phyloP scores from a whole-genome alignment of 2,113 vertebrate species.

The Sorex araneus region DNA sequence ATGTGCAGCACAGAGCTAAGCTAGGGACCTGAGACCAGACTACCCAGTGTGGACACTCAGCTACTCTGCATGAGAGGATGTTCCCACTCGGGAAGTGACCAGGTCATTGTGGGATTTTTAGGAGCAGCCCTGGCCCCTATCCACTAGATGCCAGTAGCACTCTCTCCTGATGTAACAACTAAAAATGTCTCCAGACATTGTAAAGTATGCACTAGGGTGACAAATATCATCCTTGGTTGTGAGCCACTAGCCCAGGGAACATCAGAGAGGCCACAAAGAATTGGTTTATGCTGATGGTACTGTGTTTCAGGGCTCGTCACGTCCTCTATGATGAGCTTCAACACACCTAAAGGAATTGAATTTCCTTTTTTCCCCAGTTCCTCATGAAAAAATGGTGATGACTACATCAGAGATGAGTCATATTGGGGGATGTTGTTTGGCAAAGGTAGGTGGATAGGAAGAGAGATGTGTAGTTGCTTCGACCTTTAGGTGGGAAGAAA shows the following conservation, averaged over 20 bases:
- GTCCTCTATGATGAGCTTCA: neutral
- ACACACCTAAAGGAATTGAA: neutral
- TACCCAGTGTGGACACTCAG: neutral
- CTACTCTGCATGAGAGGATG: neutral
- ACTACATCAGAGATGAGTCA: neutral
- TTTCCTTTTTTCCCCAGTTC: constrained; percentile 11
- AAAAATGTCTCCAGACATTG: neutral
- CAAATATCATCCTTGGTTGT: neutral
- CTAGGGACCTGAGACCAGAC: neutral
- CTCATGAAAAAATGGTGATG: neutral
- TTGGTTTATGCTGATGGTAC: neutral
- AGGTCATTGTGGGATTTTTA: neutral
- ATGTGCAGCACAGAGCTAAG: neutral
- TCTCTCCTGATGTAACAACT: neutral
- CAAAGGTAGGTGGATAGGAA: neutral
- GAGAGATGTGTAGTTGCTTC: neutral
- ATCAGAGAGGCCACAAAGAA: neutral
- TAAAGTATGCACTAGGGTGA: neutral
- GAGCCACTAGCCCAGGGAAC: neutral
- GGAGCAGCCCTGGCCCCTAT: neutral
- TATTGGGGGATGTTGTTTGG: neutral
- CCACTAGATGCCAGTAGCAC: neutral
- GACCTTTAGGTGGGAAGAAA: neutral
- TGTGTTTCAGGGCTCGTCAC: neutral
- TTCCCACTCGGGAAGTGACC: neutral